phyloP scores from a whole-genome alignment of 2,888 invertebrate genomes.

The Andrena trimmerana region DNA sequence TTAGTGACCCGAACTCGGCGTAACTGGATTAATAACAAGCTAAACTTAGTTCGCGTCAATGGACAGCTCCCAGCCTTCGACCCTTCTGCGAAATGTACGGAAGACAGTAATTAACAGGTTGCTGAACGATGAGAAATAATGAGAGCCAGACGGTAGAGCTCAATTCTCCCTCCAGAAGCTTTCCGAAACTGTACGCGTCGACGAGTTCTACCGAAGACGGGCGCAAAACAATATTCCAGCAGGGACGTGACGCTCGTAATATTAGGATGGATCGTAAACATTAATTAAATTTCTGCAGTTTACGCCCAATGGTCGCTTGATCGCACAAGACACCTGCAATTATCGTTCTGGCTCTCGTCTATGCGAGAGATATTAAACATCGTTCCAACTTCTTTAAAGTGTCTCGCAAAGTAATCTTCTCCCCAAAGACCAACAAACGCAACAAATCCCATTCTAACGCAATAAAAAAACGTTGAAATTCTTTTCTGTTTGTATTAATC shows the following conservation, averaged over 20 bases:
- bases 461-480: background rate
- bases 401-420: background rate
- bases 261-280: slow-evolving; percentile 51
- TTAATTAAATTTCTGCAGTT: slow-evolving; percentile 51
- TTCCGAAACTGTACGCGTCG: slow-evolving; percentile 51
- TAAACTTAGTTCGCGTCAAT: slow-evolving; percentile 68
- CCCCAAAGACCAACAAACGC: background rate
- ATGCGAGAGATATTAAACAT: background rate
- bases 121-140: slow-evolving; percentile 71
- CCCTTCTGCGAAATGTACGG: slow-evolving; percentile 52
- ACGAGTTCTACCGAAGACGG: slow-evolving; percentile 45
- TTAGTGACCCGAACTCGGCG: slow-evolving; percentile 12
- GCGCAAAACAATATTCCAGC: slow-evolving; percentile 50
- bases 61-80: slow-evolving; percentile 65
- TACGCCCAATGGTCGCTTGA: slow-evolving; percentile 9
- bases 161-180: slow-evolving; percentile 51
- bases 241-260: slow-evolving; percentile 47
- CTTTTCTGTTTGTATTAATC: no score
- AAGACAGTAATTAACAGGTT: slow-evolving; percentile 71
- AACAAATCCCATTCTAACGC: background rate
- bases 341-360: background rate
- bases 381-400: background rate
- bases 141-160: slow-evolving; percentile 57
- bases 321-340: slow-evolving; percentile 6
- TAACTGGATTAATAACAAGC: slow-evolving; percentile 75